Base-by-base conservation (phyloP, 2,113 vertebrate genomes). In the Mastomys natalensis region DNA sequence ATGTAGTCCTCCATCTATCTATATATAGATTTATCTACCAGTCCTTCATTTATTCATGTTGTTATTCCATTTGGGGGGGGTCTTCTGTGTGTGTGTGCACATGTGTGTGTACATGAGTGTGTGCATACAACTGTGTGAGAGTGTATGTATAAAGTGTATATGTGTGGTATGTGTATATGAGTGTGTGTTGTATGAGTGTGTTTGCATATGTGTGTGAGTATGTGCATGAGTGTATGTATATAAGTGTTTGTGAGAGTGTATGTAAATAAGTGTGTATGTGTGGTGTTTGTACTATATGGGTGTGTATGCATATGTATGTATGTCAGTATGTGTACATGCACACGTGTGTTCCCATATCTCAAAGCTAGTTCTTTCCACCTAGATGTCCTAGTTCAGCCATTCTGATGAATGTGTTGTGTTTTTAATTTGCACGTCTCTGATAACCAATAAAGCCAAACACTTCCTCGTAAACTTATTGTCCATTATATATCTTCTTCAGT, bases 371-470 rank as follows among this genome's bases (percentile, higher is more conserved):
- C 55, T 22, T 76, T 87, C 13, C 8, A 31, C 21, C 29, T 74
- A 73, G 51, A 91, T 89, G 66, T 17, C 40, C 60, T 51, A 55
- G 77, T 68, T 94, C 53, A 87, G 31, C 31, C 88, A 90, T 48
- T 80, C 85, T 82, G 6, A 5, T 77, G 53, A 24, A 8, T 64
- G 2, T 60, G 45, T 48, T 91, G 73, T 53, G 13, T 12, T 66
- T 96, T 95, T 95, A 85, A 70, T 91, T 93, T 86, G 40, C 4
- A 43, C 66, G 81, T 93, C 60, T 94, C 87, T 94, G 29, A 87
- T 78, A 68, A 74, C 48, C 94, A 68, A 89, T 70, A 85, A 80
- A 29, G 2, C 76, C 78, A 76, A 87, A 77, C 0, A 64, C 4
- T 62, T 96, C 94, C 90, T 93, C 11, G 53, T 40, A 64, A 55